Percentiles rank a stretch among this genome's conserved stretches.
Evolutionary conservation across 2,888 invertebrate genomes (phyloP).

Genomic region (Tineola bisselliella): DNA sequence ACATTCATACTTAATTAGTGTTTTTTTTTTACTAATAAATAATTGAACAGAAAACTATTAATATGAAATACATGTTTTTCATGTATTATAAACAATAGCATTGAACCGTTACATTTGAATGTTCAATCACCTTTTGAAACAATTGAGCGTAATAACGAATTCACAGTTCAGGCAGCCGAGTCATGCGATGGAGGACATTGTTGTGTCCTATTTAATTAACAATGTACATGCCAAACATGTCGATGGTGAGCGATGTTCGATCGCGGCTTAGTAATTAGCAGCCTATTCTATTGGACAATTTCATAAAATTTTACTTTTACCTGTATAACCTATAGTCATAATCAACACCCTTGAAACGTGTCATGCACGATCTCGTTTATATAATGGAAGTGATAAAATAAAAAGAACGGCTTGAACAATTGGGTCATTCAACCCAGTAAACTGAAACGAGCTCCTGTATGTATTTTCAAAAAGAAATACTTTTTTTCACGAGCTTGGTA

Average conservation of each 20-base stretch:
- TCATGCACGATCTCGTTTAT: background rate
- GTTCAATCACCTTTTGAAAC: constrained; percentile 26
- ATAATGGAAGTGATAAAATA: constrained; percentile 2
- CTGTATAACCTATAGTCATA: background rate
- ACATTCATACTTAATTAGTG: background rate
- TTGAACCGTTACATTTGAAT: background rate
- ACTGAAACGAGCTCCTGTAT: background rate
- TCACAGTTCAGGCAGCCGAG: constrained; percentile 15
- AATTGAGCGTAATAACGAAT: constrained; percentile 55
- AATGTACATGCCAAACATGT: constrained; percentile 40
- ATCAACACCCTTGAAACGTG: background rate
- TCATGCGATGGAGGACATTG: constrained; percentile 27
- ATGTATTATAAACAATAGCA: background rate
- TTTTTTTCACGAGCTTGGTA: background rate
- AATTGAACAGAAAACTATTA: background rate
- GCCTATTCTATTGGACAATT: background rate
- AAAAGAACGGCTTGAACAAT: background rate
- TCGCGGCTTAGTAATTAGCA: constrained; percentile 7
- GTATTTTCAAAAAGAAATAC: background rate
- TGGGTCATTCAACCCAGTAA: constrained; percentile 5
- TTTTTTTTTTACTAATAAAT: background rate
- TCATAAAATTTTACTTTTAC: background rate
- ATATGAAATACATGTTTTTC: background rate
- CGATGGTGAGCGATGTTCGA: background rate
- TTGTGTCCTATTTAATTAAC: constrained; percentile 55